Evolutionary conservation across 1,140 invertebrate genomes (phyloP).

Genomic region (Ditylenchus dipsaci): DNA sequence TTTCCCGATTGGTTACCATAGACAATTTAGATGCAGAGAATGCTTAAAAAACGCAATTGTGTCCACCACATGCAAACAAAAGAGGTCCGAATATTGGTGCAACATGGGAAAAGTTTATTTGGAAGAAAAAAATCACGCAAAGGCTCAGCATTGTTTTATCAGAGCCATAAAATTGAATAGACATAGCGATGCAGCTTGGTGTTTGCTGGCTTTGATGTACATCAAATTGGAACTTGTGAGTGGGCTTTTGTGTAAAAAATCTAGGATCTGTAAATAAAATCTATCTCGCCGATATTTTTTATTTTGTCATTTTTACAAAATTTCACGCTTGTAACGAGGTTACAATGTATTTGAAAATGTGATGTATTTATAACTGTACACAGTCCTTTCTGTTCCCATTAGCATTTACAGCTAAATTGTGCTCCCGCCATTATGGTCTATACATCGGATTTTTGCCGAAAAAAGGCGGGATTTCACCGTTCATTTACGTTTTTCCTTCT

Average conservation of each 20-base stretch:
- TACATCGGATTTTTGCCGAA: no score
- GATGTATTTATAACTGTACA: no score
- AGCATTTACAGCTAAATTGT: no score
- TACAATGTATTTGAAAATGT: no score
- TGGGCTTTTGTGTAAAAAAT: neutral
- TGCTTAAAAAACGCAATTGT: constrained; percentile 25
- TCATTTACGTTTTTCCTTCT: no score
- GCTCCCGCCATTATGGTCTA: no score
- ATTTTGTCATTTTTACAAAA: neutral
- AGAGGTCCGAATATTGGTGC: constrained; percentile 29
- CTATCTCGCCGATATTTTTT: neutral
- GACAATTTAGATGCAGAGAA: constrained; percentile 24
- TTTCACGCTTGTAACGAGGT: no score
- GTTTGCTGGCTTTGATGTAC: constrained; percentile 28
- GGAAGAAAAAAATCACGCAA: constrained; percentile 9
- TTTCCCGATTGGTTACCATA: neutral
- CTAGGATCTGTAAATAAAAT: no score
- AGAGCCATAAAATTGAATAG: constrained; percentile 40
- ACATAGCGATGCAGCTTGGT: constrained; percentile 35
- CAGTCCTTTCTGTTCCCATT: no score
- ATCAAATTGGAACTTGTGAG: constrained; percentile 29
- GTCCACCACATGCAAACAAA: constrained; percentile 21
- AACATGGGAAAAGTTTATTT: constrained; percentile 22
- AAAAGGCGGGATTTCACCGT: no score
- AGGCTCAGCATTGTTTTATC: constrained; percentile 40